These are phyloP conservation scores for Drosophila ogumai DNA, from an alignment of 1,140 invertebrate species.

Conservation along the genomic window DNA sequence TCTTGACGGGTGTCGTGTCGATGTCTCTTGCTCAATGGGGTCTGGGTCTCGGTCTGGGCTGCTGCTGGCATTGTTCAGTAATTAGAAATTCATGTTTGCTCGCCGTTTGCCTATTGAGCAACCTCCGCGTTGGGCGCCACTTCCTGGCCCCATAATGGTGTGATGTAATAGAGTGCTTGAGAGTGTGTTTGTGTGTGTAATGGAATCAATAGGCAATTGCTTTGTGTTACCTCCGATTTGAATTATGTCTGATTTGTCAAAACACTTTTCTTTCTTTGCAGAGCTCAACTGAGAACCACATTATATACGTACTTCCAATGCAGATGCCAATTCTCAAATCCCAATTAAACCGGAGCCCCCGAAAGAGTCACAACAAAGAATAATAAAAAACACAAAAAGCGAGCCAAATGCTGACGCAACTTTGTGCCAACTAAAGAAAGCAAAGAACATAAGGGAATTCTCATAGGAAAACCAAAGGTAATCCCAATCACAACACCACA, in stretches of 20 bases:
- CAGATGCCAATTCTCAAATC: constrained; percentile 36
- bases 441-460: constrained; percentile 1
- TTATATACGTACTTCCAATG: constrained; percentile 26
- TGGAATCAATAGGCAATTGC: constrained; percentile 15
- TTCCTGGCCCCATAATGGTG: constrained; percentile 10
- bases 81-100: constrained; percentile 59
- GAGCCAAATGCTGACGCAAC: constrained; percentile 48
- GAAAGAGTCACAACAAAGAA: not conserved
- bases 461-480: constrained; percentile 21
- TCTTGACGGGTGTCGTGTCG: constrained; percentile 10
- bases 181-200: not conserved
- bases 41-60: constrained; percentile 11
- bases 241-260: constrained; percentile 17
- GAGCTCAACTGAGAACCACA: constrained; percentile 21
- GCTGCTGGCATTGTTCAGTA: constrained; percentile 37
- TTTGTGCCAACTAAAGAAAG: constrained; percentile 41
- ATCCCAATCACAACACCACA: not conserved
- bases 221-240: not conserved
- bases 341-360: constrained; percentile 11
- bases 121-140: constrained; percentile 9
- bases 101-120: constrained; percentile 24
- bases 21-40: constrained; percentile 8
- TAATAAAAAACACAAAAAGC: constrained; percentile 4
- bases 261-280: constrained; percentile 19
- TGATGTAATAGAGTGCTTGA: constrained; percentile 21